Base-by-base conservation (phyloP, 2,888 invertebrate genomes). In the Cheilosia vernalis region DNA sequence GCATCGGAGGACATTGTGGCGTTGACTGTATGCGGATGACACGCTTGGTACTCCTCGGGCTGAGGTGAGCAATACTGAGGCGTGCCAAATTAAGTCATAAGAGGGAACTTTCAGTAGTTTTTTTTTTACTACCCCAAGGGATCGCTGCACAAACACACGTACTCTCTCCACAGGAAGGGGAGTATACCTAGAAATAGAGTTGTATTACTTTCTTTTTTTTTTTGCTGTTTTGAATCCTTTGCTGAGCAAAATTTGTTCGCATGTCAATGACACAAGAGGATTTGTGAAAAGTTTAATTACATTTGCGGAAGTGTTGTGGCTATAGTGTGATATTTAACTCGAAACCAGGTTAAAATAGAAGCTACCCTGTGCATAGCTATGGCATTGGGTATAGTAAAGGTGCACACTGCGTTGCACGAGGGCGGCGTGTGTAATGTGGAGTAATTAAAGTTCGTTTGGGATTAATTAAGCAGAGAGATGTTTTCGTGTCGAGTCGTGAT, bases 221-320 rank as follows among this genome's bases (percentile, higher is more conserved):
- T 40, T 61, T 49, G 51, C 21, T 27, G n/a, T 51, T 33, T 30
- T 47, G 64, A 55, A 61, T 72, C 77, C 82, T 66, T 76, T 60
- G 56, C 13, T 53, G 73, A 42, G 40, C 33, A 49, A 63, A 74
- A 64, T 66, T 37, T 74, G 74, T 70, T 84, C 79, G 84, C 84
- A 84, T 84, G 84, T 84, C 79, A 80, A 84, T 84, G 84, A 84
- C 84, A 84, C 84, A 84, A 80, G 79, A 79, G 84, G 80, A 84
- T 69, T 84, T 84, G 79, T 74, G 79, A 84, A 84, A 84, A 84
- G 69, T 84, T 84, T 84, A 84, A 84, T 84, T 84, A 84, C 84
- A 84, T 84, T 84, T 84, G 70, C 79, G 84, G 79, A 84, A 84
- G 80, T 84, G 79, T 80, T 76, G 79, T 60, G 79, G 74, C 66